Base-by-base conservation (phyloP, 1,140 invertebrate species). In the Panagrolaimus sp. region DNA sequence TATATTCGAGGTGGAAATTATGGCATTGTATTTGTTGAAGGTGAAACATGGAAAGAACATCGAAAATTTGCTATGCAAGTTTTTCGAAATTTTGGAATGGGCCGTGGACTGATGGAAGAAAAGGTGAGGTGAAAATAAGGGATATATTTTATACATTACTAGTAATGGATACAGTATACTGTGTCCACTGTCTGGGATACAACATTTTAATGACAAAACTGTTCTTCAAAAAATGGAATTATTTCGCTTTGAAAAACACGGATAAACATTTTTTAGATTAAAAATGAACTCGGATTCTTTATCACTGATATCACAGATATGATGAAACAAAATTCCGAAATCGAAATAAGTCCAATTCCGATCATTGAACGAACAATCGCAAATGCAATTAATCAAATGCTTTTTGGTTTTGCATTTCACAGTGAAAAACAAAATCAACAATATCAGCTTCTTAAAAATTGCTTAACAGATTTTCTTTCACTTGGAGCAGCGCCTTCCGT, bases 61-160 rank as follows among this genome's bases (percentile, higher is more conserved):
- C 67, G 72, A 16, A 57, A 57, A 61, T 73, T 73, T 67, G 44
- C 64, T n/a, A 16, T 73, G 46, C 38, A 71, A 48, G 51, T 63
- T 20, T 65, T 73, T 31, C 13, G 61, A 27, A 43, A 68, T n/a
- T 73, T 73, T 31, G 72, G 72, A 23, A 47, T 73, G n/a, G 72
- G 72, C 4, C 70, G 27, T 16, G 69, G 67, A 31, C 23, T 74
- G n/a, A 73, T 73, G 72, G 64, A 73, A 61, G 67, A 74, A 38
- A 66, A 74, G 51, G 51, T 57, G 2, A 38, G 31, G 7, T 38
- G 31, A 38, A 4, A 7, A 7, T 38, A 38, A 2, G 31, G 31
- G 2, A 38, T 2, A 38, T 38, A 7, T 4, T 4, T 7, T 38
- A 7, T 38, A 38, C 31, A n/a, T n/a, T 38, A 38, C 31, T 38